Percentiles rank a stretch among this genome's conserved stretches.
Evolutionary conservation across 1,140 invertebrate species (phyloP).

Genomic region (Medauroidea extradentata): DNA sequence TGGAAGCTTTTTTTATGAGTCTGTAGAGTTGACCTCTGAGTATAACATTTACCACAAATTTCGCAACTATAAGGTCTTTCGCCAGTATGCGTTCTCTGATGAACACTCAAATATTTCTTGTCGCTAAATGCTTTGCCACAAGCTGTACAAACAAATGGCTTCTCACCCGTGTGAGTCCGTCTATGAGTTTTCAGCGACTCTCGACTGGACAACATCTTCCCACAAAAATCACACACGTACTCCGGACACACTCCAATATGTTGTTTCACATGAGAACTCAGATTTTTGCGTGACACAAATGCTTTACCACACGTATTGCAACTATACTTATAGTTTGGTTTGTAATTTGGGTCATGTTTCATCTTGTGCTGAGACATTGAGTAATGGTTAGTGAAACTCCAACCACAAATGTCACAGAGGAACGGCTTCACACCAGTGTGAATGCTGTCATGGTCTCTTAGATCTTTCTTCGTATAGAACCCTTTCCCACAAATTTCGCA

Average conservation of each 20-base stretch:
- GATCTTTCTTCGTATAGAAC: constrained; percentile 38
- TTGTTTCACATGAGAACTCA: constrained; percentile 23
- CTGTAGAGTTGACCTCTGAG: no score
- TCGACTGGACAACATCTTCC: constrained; percentile 19
- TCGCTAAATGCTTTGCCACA: not conserved
- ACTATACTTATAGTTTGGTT: constrained; percentile 48
- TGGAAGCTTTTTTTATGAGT: not conserved
- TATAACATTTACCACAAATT: not conserved
- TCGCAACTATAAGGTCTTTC: constrained; percentile 3
- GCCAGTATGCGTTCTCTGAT: not conserved
- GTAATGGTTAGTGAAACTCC: constrained; percentile 56
- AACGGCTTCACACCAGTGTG: constrained; percentile 32
- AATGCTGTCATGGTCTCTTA: not conserved
- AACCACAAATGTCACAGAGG: constrained; percentile 47
- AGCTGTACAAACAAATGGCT: not conserved
- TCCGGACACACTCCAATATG: constrained; percentile 45
- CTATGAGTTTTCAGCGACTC: constrained; percentile 48
- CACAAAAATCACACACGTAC: constrained; percentile 41
- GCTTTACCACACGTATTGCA: constrained; percentile 48
- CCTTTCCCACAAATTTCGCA: constrained; percentile 47
- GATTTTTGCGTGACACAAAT: constrained; percentile 31
- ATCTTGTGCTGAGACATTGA: constrained; percentile 59
- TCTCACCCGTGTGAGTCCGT: not conserved
- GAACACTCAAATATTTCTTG: constrained; percentile 1
- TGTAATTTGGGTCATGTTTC: constrained; percentile 49